phyloP scores from a whole-genome alignment of 2,113 vertebrate species.

The Andinoacara biseriatus region DNA sequence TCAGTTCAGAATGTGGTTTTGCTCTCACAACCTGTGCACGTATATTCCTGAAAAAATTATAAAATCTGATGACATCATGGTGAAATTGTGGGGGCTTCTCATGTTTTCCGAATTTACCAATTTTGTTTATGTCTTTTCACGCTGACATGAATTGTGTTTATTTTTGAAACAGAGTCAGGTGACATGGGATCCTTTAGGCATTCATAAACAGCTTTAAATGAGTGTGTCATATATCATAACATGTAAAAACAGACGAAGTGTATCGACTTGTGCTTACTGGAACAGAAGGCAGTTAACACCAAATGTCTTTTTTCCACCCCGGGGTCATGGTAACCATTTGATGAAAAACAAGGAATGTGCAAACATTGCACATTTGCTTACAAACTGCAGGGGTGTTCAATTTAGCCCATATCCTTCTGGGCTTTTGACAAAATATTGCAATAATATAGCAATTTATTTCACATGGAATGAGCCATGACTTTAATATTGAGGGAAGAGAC shows the following conservation, averaged over 20 bases:
- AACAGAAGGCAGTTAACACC: slow-evolving; percentile 50
- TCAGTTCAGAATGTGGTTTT: background rate
- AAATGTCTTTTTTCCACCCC: slow-evolving; percentile 48
- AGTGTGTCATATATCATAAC: slow-evolving; percentile 14
- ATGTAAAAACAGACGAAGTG: slow-evolving; percentile 24
- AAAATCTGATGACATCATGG: background rate
- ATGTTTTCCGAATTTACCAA: background rate
- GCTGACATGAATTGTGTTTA: background rate
- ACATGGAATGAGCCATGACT: slow-evolving; percentile 65
- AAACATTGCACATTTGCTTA: slow-evolving; percentile 61
- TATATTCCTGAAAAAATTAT: background rate
- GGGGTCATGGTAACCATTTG: slow-evolving; percentile 44
- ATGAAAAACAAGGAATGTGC: slow-evolving; percentile 51
- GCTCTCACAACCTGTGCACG: background rate
- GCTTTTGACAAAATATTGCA: slow-evolving; percentile 53
- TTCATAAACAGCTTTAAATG: slow-evolving; percentile 7
- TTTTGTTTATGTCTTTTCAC: background rate
- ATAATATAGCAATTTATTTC: slow-evolving; percentile 54
- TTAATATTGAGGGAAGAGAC: slow-evolving; percentile 37
- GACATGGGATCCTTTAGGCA: background rate
- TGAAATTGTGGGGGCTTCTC: background rate
- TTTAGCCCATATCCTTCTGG: slow-evolving; percentile 50
- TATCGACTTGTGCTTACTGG: slow-evolving; percentile 44
- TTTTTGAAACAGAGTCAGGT: background rate
- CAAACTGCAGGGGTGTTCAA: slow-evolving; percentile 52